A percentile compares a stretch with the other conserved stretches of the same genome.
Evolutionary conservation across 2,113 vertebrate genomes (phyloP).

Genomic region (Hystrix cristata): DNA sequence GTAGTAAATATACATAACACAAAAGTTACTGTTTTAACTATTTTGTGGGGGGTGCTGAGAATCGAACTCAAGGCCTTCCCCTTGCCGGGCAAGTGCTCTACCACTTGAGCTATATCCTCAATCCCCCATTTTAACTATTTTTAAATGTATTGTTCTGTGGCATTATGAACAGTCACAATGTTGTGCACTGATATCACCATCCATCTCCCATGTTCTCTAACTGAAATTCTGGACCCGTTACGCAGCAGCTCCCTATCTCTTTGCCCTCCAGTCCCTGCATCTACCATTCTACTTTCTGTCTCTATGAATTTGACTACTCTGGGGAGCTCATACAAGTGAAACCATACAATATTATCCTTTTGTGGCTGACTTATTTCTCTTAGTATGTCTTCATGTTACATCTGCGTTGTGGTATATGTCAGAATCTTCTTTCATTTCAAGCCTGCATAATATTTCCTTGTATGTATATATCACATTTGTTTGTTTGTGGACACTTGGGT

Average conservation of each 20-base stretch:
- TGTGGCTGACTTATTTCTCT: background rate
- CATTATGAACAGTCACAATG: background rate
- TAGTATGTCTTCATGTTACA: background rate
- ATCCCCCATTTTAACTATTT: background rate
- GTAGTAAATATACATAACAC: background rate
- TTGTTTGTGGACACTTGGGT: background rate
- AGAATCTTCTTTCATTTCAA: background rate
- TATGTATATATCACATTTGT: background rate
- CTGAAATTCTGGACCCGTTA: background rate
- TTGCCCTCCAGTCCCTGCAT: background rate
- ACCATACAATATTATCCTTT: background rate
- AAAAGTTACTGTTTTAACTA: background rate
- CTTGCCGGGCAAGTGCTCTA: too few species aligned
- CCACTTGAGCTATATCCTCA: too few species aligned
- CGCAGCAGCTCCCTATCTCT: background rate
- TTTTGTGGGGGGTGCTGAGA: background rate
- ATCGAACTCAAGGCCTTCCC: too few species aligned
- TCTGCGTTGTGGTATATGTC: background rate
- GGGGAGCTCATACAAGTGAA: background rate
- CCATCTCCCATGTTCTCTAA: background rate
- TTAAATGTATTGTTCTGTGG: background rate
- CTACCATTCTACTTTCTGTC: background rate
- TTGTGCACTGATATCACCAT: background rate
- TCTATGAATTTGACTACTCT: background rate
- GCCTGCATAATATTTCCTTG: background rate